These are phyloP conservation scores for Mythimna vitellina DNA, from an alignment of 2,888 invertebrate genomes.

Conservation along the genomic window DNA sequence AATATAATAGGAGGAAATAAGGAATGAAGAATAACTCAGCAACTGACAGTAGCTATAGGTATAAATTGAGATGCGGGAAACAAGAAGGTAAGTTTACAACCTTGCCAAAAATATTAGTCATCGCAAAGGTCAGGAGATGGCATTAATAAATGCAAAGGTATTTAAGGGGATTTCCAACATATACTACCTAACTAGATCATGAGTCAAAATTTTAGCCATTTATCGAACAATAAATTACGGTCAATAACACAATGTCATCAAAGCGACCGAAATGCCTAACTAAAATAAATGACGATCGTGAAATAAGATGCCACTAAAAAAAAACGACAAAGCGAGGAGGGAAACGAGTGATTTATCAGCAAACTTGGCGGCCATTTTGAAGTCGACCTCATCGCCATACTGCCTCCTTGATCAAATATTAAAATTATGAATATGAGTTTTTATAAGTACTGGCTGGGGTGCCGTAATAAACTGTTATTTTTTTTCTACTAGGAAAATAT, in stretches of 20 bases:
- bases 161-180: slow-evolving; percentile 4
- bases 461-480: slow-evolving; percentile 24
- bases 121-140: background rate
- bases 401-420: slow-evolving; percentile 74
- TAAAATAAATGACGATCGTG: slow-evolving; percentile 73
- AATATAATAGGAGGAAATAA: background rate
- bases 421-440: slow-evolving; percentile 65
- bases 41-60: background rate
- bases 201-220: slow-evolving; percentile 3
- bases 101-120: background rate
- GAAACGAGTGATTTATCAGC: slow-evolving; percentile 76
- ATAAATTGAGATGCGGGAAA: background rate
- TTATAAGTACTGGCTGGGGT: slow-evolving; percentile 50
- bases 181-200: slow-evolving; percentile 2
- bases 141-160: background rate
- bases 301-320: slow-evolving; percentile 75
- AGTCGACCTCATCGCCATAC: slow-evolving; percentile 60
- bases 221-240: slow-evolving; percentile 20
- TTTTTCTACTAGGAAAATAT: slow-evolving; percentile 24
- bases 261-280: slow-evolving; percentile 66
- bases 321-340: slow-evolving; percentile 72
- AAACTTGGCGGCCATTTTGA: slow-evolving; percentile 71
- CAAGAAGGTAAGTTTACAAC: too few species aligned
- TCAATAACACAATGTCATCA: slow-evolving; percentile 64
- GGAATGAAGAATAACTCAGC: background rate